These are phyloP conservation scores for Simalia tracyae DNA, from an alignment of 2,797 vertebrate species.

Conservation along the genomic window DNA sequence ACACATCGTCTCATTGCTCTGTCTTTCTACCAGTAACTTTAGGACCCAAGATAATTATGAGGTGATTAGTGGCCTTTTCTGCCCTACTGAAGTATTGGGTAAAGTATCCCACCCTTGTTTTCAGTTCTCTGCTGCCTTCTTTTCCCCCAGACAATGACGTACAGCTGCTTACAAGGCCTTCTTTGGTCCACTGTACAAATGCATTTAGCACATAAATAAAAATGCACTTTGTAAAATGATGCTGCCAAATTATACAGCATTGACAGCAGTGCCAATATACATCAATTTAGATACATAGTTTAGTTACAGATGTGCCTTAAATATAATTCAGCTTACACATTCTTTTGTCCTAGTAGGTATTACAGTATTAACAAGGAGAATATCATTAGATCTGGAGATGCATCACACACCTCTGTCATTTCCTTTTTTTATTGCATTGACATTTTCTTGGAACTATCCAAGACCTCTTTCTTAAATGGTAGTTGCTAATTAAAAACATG, in stretches of 20 bases:
- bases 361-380: background rate
- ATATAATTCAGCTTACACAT: background rate
- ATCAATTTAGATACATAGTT: too few relatives aligned
- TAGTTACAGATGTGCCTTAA: background rate
- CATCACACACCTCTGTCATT: background rate
- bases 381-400: background rate
- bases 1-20: background rate
- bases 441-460: constrained; percentile 17
- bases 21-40: background rate
- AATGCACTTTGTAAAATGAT: background rate
- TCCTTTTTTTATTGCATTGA: constrained; percentile 9
- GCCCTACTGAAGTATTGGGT: background rate
- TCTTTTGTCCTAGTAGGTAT: background rate
- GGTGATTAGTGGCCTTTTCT: background rate
- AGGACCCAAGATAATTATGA: background rate
- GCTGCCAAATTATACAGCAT: background rate
- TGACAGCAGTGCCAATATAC: background rate
- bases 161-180: background rate
- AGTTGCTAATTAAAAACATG: constrained; percentile 21
- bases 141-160: background rate
- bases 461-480: background rate
- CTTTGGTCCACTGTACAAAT: background rate
- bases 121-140: background rate
- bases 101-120: background rate
- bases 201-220: background rate